These are phyloP conservation scores for Datnioides undecimradiatus DNA, from an alignment of 2,113 vertebrate genomes.

Conservation along the genomic window DNA sequence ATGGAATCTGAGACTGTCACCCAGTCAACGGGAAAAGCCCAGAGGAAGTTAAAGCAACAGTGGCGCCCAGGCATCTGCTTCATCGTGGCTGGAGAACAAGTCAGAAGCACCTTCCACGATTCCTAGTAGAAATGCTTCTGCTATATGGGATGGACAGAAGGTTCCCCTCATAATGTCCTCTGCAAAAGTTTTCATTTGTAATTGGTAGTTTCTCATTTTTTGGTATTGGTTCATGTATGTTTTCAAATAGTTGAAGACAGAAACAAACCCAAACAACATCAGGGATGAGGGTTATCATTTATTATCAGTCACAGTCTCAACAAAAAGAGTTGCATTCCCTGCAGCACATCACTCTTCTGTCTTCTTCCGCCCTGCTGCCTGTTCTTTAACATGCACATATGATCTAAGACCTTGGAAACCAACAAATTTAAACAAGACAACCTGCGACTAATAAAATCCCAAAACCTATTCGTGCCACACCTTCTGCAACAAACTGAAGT, in stretches of 20 bases:
- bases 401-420: background rate
- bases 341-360: background rate
- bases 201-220: background rate
- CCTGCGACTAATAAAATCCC: background rate
- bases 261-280: background rate
- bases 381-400: background rate
- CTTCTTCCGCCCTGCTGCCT: background rate
- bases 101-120: background rate
- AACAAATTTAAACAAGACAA: background rate
- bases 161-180: background rate
- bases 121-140: background rate
- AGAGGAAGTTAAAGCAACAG: conserved; percentile 24
- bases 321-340: background rate
- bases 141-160: background rate
- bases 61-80: conserved; percentile 9
- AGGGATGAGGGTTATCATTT: background rate
- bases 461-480: too few relatives aligned
- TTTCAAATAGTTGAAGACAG: background rate
- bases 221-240: background rate
- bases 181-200: background rate
- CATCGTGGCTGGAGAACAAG: background rate
- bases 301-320: background rate
- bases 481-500: too few relatives aligned
- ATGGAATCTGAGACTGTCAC: conserved; percentile 34
- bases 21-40: conserved; percentile 15